Conservation (phyloP, 2,797 vertebrate genomes). For the Danio jaintianensis region DNA sequence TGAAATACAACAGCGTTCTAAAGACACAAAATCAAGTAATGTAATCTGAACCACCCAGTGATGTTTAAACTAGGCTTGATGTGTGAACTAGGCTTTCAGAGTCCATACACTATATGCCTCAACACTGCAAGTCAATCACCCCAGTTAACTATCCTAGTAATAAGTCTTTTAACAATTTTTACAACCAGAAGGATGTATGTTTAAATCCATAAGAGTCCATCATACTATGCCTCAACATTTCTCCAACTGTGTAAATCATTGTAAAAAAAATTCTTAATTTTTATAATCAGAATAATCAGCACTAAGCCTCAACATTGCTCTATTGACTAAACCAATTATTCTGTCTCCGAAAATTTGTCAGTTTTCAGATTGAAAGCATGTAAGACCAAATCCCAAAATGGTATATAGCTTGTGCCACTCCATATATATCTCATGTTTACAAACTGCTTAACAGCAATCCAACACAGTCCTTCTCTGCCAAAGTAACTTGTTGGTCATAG, state of each 20-base stretch:
- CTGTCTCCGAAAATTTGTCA: too few species aligned
- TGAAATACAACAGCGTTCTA: too few species aligned
- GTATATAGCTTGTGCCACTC: neutral
- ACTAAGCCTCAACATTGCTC: neutral
- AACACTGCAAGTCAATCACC: too few species aligned
- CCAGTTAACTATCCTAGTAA: neutral
- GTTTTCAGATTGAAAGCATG: neutral
- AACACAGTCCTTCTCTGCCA: neutral
- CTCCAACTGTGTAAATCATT: neutral
- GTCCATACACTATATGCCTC: neutral
- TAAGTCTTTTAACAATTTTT: neutral
- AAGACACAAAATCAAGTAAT: too few species aligned
- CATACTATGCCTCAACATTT: neutral
- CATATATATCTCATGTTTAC: neutral
- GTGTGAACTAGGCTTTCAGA: too few species aligned
- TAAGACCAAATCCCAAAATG: neutral
- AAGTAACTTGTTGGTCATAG: neutral
- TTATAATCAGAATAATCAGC: too few species aligned
- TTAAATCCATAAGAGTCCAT: neutral
- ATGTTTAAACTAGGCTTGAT: too few species aligned
- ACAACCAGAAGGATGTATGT: neutral
- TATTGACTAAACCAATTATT: neutral
- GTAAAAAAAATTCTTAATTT: neutral
- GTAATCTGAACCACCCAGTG: too few species aligned
- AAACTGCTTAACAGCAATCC: neutral